Percentiles rank a stretch among this genome's conserved stretches.
Conservation (phyloP, 1,140 invertebrate genomes). For the Zophobas atratus region DNA sequence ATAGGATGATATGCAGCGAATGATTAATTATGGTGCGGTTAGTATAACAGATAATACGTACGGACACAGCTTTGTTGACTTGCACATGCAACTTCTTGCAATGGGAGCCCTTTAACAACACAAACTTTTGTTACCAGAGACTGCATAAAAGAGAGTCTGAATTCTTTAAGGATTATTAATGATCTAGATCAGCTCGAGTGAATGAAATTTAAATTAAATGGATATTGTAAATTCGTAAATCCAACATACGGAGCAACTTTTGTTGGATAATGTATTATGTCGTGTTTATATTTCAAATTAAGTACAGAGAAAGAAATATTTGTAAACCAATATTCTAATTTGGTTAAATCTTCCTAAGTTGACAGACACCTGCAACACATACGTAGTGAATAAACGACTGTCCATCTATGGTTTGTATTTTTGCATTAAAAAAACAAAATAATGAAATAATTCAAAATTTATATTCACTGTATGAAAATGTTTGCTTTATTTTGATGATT, state of each 20-base stretch:
- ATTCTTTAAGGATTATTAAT: slow-evolving; percentile 60
- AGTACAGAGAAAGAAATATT: too few relatives aligned
- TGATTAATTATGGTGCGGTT: slow-evolving; percentile 59
- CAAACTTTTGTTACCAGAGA: slow-evolving; percentile 58
- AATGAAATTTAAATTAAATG: slow-evolving; percentile 52
- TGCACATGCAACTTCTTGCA: slow-evolving; percentile 47
- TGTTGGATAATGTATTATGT: too few relatives aligned
- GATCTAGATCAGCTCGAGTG: slow-evolving; percentile 57
- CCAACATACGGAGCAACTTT: background rate
- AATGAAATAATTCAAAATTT: too few relatives aligned
- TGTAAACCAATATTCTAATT: too few relatives aligned
- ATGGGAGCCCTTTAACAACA: slow-evolving; percentile 51
- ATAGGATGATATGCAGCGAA: slow-evolving; percentile 60
- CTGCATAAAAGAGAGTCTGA: slow-evolving; percentile 53
- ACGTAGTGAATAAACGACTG: too few relatives aligned
- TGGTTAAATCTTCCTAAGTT: too few relatives aligned
- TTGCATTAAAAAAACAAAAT: too few relatives aligned
- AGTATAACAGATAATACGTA: slow-evolving; percentile 53
- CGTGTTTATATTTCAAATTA: too few relatives aligned
- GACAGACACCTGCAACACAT: too few relatives aligned
- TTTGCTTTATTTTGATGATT: too few relatives aligned
- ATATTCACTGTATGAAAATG: too few relatives aligned
- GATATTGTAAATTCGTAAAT: slow-evolving; percentile 31
- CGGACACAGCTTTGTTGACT: slow-evolving; percentile 48
- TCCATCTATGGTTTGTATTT: too few relatives aligned